phyloP scores from a whole-genome alignment of 2,113 vertebrate genomes.

The Triplophysa siluroides region DNA sequence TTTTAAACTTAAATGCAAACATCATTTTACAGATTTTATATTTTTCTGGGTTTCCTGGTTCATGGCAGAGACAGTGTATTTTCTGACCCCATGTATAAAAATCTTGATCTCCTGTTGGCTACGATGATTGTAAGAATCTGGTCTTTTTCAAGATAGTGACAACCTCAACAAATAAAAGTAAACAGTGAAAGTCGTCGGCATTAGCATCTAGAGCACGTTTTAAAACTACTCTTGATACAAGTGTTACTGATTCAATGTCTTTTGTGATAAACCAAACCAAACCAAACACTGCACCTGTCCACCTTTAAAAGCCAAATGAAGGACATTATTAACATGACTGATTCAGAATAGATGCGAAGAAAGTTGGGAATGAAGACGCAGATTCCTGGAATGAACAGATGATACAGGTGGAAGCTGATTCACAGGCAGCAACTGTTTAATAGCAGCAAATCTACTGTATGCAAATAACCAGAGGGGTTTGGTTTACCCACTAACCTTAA shows the following conservation, averaged over 20 bases:
- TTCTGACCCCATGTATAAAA: not conserved
- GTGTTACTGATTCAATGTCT: not conserved
- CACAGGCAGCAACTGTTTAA: conserved; percentile 54
- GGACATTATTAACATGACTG: not conserved
- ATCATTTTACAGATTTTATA: not conserved
- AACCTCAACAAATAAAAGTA: not conserved
- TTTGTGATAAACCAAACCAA: not conserved
- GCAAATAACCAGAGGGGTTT: conserved; percentile 10
- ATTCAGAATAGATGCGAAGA: not conserved
- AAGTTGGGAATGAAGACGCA: conserved; percentile 10
- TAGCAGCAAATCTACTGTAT: conserved; percentile 56
- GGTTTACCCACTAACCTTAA: conserved; percentile 33
- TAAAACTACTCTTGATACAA: not conserved
- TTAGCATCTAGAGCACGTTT: not conserved
- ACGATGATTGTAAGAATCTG: not conserved
- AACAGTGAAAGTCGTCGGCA: not conserved
- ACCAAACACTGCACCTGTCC: no score
- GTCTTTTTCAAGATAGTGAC: not conserved
- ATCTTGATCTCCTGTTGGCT: not conserved
- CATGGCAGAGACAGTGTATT: conserved; percentile 10
- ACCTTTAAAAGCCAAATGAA: not conserved
- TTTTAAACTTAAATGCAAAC: not conserved
- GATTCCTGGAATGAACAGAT: conserved; percentile 40
- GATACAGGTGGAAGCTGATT: conserved; percentile 6
- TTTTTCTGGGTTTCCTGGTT: not conserved